These are phyloP conservation scores for Neomonachus schauinslandi DNA, from an alignment of 2,113 vertebrate genomes.

Conservation along the genomic window DNA sequence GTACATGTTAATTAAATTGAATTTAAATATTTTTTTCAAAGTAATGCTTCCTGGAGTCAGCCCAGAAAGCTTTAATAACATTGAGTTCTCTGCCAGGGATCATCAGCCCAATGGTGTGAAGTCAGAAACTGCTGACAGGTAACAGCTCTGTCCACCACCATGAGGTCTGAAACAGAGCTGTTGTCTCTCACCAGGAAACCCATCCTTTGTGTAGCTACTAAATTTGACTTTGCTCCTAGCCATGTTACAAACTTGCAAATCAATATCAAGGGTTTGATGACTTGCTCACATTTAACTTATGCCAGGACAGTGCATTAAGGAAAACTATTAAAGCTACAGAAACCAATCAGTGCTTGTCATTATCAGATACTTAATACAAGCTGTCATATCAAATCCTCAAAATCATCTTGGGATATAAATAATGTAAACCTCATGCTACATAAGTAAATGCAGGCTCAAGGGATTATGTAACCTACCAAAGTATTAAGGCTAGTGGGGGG, in stretches of 20 bases:
- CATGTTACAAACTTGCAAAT: neutral
- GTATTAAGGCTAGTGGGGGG: neutral
- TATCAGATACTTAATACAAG: neutral
- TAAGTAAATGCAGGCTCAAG: neutral
- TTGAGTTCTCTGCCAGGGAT: too few species aligned
- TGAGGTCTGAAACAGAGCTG: neutral
- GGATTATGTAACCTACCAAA: too few species aligned
- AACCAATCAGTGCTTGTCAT: neutral
- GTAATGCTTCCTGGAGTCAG: neutral
- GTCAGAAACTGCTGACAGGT: neutral
- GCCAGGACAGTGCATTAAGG: neutral
- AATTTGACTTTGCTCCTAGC: neutral
- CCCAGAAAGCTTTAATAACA: neutral
- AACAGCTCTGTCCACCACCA: too few species aligned
- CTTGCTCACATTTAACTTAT: neutral
- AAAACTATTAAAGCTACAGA: neutral
- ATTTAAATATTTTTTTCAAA: neutral
- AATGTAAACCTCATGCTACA: neutral
- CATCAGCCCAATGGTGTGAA: too few species aligned
- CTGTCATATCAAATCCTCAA: neutral
- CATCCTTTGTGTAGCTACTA: neutral
- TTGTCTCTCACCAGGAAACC: neutral
- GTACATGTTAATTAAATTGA: neutral
- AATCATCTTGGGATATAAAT: neutral
- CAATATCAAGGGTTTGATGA: neutral